Percentiles rank a stretch among this genome's conserved stretches.
Conservation (phyloP, 1,140 invertebrate genomes). For the Leptopilina boulardi region DNA sequence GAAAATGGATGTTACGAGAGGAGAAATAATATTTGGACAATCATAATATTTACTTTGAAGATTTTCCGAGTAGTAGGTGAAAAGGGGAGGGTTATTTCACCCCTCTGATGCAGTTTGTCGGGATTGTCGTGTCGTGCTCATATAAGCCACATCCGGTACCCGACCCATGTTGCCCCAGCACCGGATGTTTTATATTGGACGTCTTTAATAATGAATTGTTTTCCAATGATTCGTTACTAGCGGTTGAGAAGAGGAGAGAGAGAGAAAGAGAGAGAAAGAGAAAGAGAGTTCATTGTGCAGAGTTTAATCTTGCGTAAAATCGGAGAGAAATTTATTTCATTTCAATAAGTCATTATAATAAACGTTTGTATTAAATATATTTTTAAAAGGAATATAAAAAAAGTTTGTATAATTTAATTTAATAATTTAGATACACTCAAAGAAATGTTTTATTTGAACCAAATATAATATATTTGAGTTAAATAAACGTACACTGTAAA, state of each 20-base stretch:
- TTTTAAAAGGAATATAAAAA: no score
- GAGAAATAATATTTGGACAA: background rate
- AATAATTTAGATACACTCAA: no score
- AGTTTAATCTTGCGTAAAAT: background rate
- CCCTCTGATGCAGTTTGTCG: background rate
- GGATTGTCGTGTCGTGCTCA: background rate
- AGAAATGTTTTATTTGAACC: no score
- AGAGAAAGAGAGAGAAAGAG: no score
- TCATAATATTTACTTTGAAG: background rate
- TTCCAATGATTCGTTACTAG: conserved; percentile 22
- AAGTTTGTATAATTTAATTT: no score
- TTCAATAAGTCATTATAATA: background rate
- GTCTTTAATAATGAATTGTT: conserved; percentile 33
- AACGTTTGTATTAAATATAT: background rate
- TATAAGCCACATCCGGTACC: conserved; percentile 10
- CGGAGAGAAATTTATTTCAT: background rate
- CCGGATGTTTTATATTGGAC: conserved; percentile 32
- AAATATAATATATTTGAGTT: no score
- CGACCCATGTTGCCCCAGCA: background rate
- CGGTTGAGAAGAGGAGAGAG: background rate
- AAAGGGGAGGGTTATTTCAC: background rate
- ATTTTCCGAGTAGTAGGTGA: conserved; percentile 7
- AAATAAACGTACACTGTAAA: no score
- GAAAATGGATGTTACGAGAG: background rate
- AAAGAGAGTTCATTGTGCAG: background rate